phyloP scores from a whole-genome alignment of 2,888 invertebrate genomes.

The Campaea margaritaria region DNA sequence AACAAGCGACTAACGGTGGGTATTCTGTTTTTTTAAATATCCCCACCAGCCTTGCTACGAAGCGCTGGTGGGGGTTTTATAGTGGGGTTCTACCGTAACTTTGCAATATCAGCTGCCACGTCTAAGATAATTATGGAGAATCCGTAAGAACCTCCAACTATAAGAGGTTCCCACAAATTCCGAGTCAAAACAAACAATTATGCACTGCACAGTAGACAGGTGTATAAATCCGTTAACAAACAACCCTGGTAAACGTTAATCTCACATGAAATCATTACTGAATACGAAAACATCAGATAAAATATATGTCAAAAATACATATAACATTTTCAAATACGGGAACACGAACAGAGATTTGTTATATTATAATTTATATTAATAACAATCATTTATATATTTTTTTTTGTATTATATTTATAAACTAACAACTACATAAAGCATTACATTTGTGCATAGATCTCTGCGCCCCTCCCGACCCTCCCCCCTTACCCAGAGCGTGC shows the following conservation, averaged over 20 bases:
- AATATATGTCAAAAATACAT: slow-evolving; percentile 50
- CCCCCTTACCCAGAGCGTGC: slow-evolving; percentile 29
- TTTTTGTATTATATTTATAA: slow-evolving; percentile 55
- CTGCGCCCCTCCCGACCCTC: slow-evolving; percentile 40
- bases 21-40: too few relatives aligned
- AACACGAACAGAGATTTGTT: slow-evolving; percentile 67
- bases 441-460: slow-evolving; percentile 70
- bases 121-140: slow-evolving; percentile 4
- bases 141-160: slow-evolving; percentile 3
- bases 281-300: slow-evolving; percentile 40
- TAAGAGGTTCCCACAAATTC: not conserved
- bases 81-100: not conserved
- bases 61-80: too few relatives aligned
- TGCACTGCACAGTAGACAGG: not conserved
- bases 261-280: slow-evolving; percentile 43
- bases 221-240: slow-evolving; percentile 29
- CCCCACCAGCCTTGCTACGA: too few relatives aligned
- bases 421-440: slow-evolving; percentile 80
- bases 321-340: slow-evolving; percentile 57
- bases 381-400: slow-evolving; percentile 43
- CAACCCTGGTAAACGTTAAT: slow-evolving; percentile 34
- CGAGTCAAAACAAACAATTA: not conserved
- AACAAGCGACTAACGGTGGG: too few relatives aligned
- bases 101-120: slow-evolving; percentile 18
- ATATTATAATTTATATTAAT: slow-evolving; percentile 39